Evolutionary conservation across 1,140 invertebrate species (phyloP).

Genomic region (Drosophila neocordata): DNA sequence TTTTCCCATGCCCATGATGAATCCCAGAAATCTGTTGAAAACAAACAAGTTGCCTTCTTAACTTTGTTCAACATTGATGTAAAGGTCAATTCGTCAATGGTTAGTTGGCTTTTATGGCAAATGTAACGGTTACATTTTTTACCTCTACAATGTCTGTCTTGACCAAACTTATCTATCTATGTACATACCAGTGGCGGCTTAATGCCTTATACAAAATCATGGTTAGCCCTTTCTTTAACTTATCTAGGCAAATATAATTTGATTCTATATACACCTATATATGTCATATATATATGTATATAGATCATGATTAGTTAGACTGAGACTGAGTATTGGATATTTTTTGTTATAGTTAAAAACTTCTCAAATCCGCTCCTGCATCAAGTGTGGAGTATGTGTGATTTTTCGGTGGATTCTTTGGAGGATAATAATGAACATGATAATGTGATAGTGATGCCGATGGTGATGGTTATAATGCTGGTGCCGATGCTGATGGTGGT

Average conservation of each 20-base stretch:
- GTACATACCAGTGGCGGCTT: background rate
- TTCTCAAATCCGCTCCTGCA: background rate
- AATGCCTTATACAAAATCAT: too few relatives aligned
- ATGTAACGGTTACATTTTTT: slow-evolving; percentile 52
- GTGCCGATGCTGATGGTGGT: slow-evolving; percentile 7
- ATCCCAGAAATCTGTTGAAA: slow-evolving; percentile 25
- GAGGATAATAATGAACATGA: slow-evolving; percentile 7
- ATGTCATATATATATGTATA: too few relatives aligned
- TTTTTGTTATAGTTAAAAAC: background rate
- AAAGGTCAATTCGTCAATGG: slow-evolving; percentile 74
- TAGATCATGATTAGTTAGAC: too few relatives aligned
- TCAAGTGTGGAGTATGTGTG: background rate
- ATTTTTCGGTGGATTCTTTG: slow-evolving; percentile 23
- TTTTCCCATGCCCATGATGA: slow-evolving; percentile 49
- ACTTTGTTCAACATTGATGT: slow-evolving; percentile 38
- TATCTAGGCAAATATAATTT: too few relatives aligned
- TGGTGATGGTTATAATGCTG: background rate
- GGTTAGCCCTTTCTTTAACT: too few relatives aligned
- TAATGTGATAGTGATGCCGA: background rate
- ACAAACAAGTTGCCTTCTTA: slow-evolving; percentile 8
- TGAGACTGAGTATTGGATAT: too few relatives aligned
- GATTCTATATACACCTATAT: too few relatives aligned
- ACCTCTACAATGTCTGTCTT: slow-evolving; percentile 12
- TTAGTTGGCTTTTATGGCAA: slow-evolving; percentile 41
- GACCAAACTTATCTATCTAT: background rate